Evolutionary conservation across 2,888 invertebrate genomes (phyloP), one percentile per base, ranked within the genome.

Genomic region (Globia sparganii): DNA sequence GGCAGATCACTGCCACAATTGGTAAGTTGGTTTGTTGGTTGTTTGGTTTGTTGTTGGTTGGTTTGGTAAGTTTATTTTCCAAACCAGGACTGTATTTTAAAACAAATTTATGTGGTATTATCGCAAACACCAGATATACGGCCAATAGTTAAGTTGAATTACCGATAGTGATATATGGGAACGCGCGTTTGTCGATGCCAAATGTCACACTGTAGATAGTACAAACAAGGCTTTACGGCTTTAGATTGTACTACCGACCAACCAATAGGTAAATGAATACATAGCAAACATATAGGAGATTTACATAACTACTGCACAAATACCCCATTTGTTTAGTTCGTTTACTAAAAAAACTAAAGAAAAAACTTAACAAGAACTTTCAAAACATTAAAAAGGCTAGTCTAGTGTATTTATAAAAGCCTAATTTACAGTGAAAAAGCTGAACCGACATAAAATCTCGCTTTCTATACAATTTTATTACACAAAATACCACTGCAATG

Each of bases 91-190:
- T 21, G 21, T 61, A 74, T 79, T 77, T 80, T 72, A 72, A 58
- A 81, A 67, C 49, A 15, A 69, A 46, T 56, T 34, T 28, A 34
- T 21, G 31, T 31, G 56, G 43, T 65, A 18, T 37, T 61, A 77
- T 80, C 61, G 34, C 25, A 40, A 58, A 78, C 15, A 66, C 40
- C 37, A 83, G 66, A 70, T 66, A 65, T 49, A 72, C 46, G 59
- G 25, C 43, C 71, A 25, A 71, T 68, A 46, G 72, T 83, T 77
- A 71, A 71, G 72, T 83, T 69, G 84, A 72, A 84, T 79, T 79
- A 80, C 66, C 15, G 13, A 21, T 65, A 34, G 79, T 69, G 84
- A 84, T 84, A 56, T 72, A 81, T 81, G 53, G 46, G 68, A 56
- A 21, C 43, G 53, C 28, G 11, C 67, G 46, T 69, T 78, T 72